Evolutionary conservation across 2,888 invertebrate genomes (phyloP), one percentile per base, ranked within the genome.

Genomic region (Yponomeuta cagnagella): DNA sequence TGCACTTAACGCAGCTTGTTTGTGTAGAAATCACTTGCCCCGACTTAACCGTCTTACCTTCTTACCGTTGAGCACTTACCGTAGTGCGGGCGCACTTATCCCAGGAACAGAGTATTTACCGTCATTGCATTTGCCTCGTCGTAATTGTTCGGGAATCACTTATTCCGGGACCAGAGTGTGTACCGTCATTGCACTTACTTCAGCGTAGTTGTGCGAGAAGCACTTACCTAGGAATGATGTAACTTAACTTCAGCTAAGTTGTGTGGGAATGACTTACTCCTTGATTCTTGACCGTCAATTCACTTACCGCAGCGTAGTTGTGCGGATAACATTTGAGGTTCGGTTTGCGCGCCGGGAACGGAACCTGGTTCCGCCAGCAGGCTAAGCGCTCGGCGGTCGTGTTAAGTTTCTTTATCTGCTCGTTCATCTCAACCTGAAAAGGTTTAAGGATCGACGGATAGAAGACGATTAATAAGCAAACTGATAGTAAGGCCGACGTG

Each of bases 291-390:
- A 58, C 15, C 52, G 15, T 58, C 2, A 52, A 15, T 15, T 58
- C 15, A 58, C 15, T 58, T 58, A 58, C 52, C 52, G 52, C 52
- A 58, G 52, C 52, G 73, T 89, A 88, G 73, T 85, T 77, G 74
- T 91, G 91, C 2, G 83, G 84, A 77, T 77, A 90, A 80, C 91
- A 91, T 2, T 75, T 71, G 48, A 82, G 75, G 74, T 76, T 77
- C 1, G 89, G 85, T 67, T 79, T 77, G 5, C 91, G 86, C 69
- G 81, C 76, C 1, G 87, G 86, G 72, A 88, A 78, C 71, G 84
- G 81, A 67, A 82, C 82, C 1, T 82, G 77, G 80, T 87, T 86
- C 68, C 91, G 84, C 86, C 86, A 86, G 75, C 91, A 91, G 68
- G 91, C 91, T 68, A 90, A 79, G 71, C 79, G 78, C 70, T 84